These are phyloP conservation scores for Schrankia costaestrigalis DNA, from an alignment of 2,888 invertebrate species.

Conservation along the genomic window DNA sequence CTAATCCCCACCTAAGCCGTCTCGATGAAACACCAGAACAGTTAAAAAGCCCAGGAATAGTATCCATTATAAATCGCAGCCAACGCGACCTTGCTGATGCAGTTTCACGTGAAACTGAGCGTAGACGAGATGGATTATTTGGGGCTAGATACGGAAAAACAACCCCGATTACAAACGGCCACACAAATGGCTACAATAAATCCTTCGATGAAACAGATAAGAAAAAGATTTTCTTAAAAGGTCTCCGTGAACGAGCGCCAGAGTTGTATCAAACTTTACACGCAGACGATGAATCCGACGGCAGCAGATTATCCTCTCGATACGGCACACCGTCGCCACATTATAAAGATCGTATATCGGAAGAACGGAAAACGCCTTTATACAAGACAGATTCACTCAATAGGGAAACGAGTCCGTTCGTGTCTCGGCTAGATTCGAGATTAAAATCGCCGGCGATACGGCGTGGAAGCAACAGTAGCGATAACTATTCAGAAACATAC, in stretches of 20 bases:
- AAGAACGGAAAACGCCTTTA: constrained; percentile 67
- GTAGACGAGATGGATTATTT: constrained; percentile 75
- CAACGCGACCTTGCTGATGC: constrained; percentile 88
- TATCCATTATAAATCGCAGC: constrained; percentile 91
- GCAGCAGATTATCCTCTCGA: constrained; percentile 68
- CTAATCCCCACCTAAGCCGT: constrained; percentile 87
- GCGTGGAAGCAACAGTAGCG: constrained; percentile 84
- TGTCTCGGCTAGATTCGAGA: constrained; percentile 66
- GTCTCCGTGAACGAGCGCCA: constrained; percentile 85
- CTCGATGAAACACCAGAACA: constrained; percentile 86
- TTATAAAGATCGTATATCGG: constrained; percentile 71
- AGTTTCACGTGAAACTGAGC: constrained; percentile 74
- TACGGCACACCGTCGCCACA: constrained; percentile 72
- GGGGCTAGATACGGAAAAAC: constrained; percentile 81
- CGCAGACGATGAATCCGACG: constrained; percentile 81
- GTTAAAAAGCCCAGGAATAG: constrained; percentile 91
- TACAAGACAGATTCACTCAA: constrained; percentile 74
- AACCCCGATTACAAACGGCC: constrained; percentile 72
- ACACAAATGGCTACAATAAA: constrained; percentile 69
- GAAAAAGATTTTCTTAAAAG: constrained; percentile 85
- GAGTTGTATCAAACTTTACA: constrained; percentile 86
- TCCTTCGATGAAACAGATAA: constrained; percentile 79
- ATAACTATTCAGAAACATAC: constrained; percentile 86
- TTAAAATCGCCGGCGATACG: constrained; percentile 76
- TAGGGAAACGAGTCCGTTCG: constrained; percentile 72